Evolutionary conservation across 2,888 invertebrate species (phyloP).

Genomic region (Synergus itoensis): DNA sequence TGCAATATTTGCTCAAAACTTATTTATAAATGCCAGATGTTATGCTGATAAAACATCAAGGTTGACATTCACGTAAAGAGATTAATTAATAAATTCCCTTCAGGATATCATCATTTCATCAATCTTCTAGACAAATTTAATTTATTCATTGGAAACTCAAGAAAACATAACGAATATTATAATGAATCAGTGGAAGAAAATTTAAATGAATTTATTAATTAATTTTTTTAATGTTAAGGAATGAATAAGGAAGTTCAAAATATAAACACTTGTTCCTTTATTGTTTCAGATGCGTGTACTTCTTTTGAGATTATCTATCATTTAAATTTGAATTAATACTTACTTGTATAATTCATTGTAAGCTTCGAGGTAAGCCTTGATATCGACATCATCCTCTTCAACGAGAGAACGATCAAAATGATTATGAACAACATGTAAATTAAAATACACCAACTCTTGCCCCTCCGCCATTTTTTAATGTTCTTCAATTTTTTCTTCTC

Average conservation of each 20-base stretch:
- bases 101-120: neutral
- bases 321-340: constrained; percentile 67
- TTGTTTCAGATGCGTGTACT: constrained; percentile 39
- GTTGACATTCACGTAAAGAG: neutral
- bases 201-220: neutral
- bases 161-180: neutral
- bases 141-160: neutral
- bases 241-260: constrained; percentile 20
- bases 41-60: neutral
- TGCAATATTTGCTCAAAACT: neutral
- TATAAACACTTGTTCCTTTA: neutral
- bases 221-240: neutral
- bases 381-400: constrained; percentile 85
- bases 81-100: neutral
- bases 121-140: neutral
- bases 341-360: constrained; percentile 92
- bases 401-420: constrained; percentile 84
- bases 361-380: constrained; percentile 87
- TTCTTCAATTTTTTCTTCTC: too few relatives aligned
- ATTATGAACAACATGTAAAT: constrained; percentile 82
- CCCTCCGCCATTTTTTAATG: constrained; percentile 70
- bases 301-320: neutral
- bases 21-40: neutral
- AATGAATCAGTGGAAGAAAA: neutral
- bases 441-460: constrained; percentile 76